Conservation (phyloP, 2,113 vertebrate species). For the Lepus americanus region DNA sequence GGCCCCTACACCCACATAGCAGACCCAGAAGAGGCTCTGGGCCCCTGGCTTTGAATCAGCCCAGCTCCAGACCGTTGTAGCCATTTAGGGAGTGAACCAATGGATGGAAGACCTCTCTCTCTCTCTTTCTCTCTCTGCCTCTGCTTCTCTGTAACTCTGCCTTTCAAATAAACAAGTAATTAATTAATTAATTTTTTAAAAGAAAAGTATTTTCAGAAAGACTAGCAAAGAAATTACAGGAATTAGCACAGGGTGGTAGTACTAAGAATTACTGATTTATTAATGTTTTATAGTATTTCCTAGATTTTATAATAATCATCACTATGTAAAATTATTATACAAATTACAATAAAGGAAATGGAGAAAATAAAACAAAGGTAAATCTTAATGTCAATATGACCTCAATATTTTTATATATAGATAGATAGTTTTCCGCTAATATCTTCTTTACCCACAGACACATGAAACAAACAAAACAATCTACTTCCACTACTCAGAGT, state of each 20-base stretch:
- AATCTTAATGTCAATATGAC: conserved; percentile 47
- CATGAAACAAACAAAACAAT: conserved; percentile 43
- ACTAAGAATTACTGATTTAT: not conserved
- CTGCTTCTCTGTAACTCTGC: too few species aligned
- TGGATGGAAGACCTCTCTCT: too few species aligned
- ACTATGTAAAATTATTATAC: conserved; percentile 14
- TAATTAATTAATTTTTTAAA: too few species aligned
- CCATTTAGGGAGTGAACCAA: too few species aligned
- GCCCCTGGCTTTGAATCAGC: too few species aligned
- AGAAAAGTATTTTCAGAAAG: conserved; percentile 32
- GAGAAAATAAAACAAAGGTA: conserved; percentile 45
- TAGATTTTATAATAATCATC: conserved; percentile 39
- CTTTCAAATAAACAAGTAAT: too few species aligned
- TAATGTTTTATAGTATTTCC: not conserved
- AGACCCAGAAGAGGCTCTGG: too few species aligned
- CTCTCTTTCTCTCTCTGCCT: too few species aligned
- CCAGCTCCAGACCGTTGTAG: too few species aligned
- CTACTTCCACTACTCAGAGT: not conserved
- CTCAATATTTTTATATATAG: conserved; percentile 39
- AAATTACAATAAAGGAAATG: conserved; percentile 39
- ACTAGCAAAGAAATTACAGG: not conserved
- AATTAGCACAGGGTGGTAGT: not conserved
- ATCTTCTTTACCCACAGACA: not conserved
- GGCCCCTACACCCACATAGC: too few species aligned
- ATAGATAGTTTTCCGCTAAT: conserved; percentile 21